Conservation (phyloP, 1,140 invertebrate species). For the Drosophila leontia region DNA sequence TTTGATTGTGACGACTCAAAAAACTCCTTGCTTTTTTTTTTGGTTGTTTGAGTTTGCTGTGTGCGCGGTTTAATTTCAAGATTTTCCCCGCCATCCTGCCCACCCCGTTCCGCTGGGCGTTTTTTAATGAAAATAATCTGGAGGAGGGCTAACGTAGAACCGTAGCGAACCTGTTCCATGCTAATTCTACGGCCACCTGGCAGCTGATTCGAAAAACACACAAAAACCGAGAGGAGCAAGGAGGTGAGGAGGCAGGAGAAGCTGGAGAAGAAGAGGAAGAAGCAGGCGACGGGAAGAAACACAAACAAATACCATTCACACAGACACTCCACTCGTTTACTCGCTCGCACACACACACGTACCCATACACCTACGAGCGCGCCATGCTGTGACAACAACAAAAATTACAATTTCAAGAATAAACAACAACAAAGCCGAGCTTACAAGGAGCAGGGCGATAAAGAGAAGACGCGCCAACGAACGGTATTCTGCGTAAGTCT, state of each 20-base stretch:
- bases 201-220: constrained; percentile 63
- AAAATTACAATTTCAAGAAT: constrained; percentile 18
- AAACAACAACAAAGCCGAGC: constrained; percentile 14
- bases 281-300: constrained; percentile 26
- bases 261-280: constrained; percentile 11
- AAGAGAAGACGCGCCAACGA: constrained; percentile 10
- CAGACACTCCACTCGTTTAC: neutral
- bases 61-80: constrained; percentile 38
- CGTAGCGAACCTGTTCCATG: constrained; percentile 67
- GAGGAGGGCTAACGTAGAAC: constrained; percentile 21
- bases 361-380: constrained; percentile 2
- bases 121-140: constrained; percentile 15
- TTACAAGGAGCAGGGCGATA: constrained; percentile 13
- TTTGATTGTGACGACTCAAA: constrained; percentile 9
- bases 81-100: neutral
- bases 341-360: neutral
- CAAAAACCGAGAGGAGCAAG: constrained; percentile 8
- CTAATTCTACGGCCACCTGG: constrained; percentile 72
- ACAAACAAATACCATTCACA: constrained; percentile 29
- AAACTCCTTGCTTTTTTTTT: constrained; percentile 19
- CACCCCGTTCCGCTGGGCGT: neutral
- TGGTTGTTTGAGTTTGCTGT: constrained; percentile 31
- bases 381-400: constrained; percentile 48
- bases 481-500: constrained; percentile 15
- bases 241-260: constrained; percentile 5